Percentiles rank a stretch among this genome's conserved stretches.
Conservation (phyloP, 2,888 invertebrate species). For the Synanthedon vespiformis region DNA sequence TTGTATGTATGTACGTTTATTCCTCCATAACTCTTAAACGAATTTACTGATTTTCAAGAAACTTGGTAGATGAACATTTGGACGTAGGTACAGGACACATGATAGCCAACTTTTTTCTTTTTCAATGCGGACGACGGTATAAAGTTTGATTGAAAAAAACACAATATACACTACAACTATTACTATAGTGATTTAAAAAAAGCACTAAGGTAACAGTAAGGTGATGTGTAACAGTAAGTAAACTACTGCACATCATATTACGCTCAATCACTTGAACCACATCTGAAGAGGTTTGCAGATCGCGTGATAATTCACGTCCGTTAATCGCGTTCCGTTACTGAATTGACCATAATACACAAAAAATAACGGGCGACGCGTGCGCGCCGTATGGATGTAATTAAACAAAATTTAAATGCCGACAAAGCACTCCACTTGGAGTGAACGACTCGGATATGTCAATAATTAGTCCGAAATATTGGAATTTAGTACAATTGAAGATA, state of each 20-base stretch:
- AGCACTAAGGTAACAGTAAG: no score
- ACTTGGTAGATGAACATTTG: no score
- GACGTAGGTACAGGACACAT: no score
- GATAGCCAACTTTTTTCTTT: no score
- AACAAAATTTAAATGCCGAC: not conserved
- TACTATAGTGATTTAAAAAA: no score
- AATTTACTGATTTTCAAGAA: no score
- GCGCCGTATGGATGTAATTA: slow-evolving; percentile 1
- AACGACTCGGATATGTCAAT: not conserved
- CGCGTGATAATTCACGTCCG: slow-evolving; percentile 32
- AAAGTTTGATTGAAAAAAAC: no score
- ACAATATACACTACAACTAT: no score
- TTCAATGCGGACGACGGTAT: no score
- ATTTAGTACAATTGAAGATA: not conserved
- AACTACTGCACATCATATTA: not conserved
- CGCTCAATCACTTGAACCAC: slow-evolving; percentile 18
- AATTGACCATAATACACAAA: slow-evolving; percentile 33
- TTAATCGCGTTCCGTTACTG: slow-evolving; percentile 51
- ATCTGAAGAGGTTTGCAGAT: slow-evolving; percentile 16
- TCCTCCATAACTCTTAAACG: no score
- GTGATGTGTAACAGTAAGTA: not conserved
- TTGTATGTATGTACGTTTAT: no score
- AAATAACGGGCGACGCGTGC: slow-evolving; percentile 10
- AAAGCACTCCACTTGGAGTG: not conserved
- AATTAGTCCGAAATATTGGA: not conserved